Base-by-base conservation (phyloP, 2,797 vertebrate species). In the Peromyscus nudipes region DNA sequence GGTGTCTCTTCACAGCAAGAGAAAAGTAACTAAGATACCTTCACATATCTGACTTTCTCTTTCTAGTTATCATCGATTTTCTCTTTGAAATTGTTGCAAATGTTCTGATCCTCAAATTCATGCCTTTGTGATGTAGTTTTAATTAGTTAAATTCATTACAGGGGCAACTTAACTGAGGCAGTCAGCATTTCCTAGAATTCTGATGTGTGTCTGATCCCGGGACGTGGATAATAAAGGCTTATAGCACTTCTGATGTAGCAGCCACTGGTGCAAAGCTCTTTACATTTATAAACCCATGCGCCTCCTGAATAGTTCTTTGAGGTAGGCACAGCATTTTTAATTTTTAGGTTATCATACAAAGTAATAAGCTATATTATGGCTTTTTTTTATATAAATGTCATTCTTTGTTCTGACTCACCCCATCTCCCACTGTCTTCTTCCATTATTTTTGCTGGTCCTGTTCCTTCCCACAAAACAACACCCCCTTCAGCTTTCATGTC, bases 21-120 rank as follows among this genome's bases (percentile, higher is more conserved):
- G 13, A 62, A 57, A n/a, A 82, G 37, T 29, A 62, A 37, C 80
- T 82, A 62, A 62, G 80, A 62, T 7, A 60, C 55, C 57, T 84
- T 95, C 79, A 76, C 79, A 76, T 29, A 34, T 73, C 73, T 81
- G 79, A 89, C 23, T 91, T 80, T 90, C 86, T 49, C 19, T 46
- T 65, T 65, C n/a, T 81, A 64, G 79, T 29, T 94, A 21, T 87
- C 37, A 8, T 60, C 37, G 65, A 25, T 37, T 77, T 60, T 52
- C 83, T 34, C 75, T 23, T 76, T 91, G 91, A 46, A 77, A 80
- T 88, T 37, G 43, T 77, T 65, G 55, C 1, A 83, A 83, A 76
- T 64, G 4, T 57, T 23, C 46, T 37, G 43, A 81, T 60, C 29
- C n/a, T 90, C 19, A 84, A 65, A 88, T 60, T 40, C 17, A 83